Evolutionary conservation across 2,888 invertebrate genomes (phyloP), one percentile per base, ranked within the genome.

Genomic region (Holacanthella duospinosa): DNA sequence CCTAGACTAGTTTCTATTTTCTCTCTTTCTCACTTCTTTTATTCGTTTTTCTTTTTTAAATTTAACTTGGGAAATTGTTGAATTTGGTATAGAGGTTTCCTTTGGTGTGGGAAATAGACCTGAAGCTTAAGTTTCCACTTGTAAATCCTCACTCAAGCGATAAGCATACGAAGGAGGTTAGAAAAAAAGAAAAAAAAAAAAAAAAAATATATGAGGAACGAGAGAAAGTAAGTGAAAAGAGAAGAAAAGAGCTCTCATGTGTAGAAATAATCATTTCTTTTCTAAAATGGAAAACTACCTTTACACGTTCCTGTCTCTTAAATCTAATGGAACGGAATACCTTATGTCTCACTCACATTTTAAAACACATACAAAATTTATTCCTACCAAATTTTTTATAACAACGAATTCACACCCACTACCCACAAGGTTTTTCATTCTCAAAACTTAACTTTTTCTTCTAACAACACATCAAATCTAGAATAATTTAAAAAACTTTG

Each of bases 251-350:
- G 36, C 36, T 36, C 36, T 36, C 58, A 43, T 58, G 53, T 53
- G 53, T 53, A n/a, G 25, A 53, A 53, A 53, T 53, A n/a, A 53
- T 53, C 6, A 53, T 53, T 53, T 53, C 6, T n/a, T 53, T n/a
- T n/a, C 9, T n/a, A 36, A 36, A 36, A 36, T 36, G 36, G 36
- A 36, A 36, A 36, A 12, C 36, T 36, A 6, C 36, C 6, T 36
- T 36, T 36, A 36, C 36, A 36, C 36, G 6, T 36, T 16, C 36
- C 36, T 36, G 36, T 36, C 36, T 36, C 36, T 36, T 36, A 36
- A 36, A 16, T 36, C 36, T 36, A 36, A 16, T 16, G 36, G 36
- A 36, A 36, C 16, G 9, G 36, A 36, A 36, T n/a, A n/a, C n/a
- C n/a, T n/a, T 36, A 36, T 36, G 36, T 36, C 36, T 36, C 36